These are phyloP conservation scores for Pluvianellus socialis DNA, from an alignment of 2,113 vertebrate genomes.

Conservation along the genomic window DNA sequence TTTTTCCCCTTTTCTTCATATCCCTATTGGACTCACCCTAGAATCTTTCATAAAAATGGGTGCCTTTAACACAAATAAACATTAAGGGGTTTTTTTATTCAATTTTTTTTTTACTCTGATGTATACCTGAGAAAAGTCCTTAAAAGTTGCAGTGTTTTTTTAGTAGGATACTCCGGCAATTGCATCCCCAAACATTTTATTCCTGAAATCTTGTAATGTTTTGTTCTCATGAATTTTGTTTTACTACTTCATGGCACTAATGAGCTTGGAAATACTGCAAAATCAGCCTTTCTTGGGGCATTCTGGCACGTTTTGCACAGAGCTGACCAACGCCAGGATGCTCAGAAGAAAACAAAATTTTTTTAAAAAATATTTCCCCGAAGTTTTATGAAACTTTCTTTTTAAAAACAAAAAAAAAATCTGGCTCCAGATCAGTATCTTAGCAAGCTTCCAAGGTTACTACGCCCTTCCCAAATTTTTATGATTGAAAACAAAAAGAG, in stretches of 20 bases:
- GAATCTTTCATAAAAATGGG: background rate
- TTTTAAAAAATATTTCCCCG: background rate
- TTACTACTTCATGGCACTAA: background rate
- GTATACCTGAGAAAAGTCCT: background rate
- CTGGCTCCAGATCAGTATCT: background rate
- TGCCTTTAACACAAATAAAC: background rate
- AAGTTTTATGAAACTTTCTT: background rate
- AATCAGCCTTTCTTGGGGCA: background rate
- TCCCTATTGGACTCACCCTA: background rate
- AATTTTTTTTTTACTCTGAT: background rate
- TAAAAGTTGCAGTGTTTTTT: background rate
- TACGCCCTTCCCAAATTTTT: background rate
- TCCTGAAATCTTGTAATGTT: background rate
- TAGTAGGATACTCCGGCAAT: background rate
- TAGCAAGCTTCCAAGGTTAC: background rate
- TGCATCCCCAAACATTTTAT: background rate
- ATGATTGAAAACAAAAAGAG: background rate
- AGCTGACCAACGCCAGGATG: background rate
- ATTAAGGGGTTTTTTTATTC: background rate
- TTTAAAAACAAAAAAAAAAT: background rate
- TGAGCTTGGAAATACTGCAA: background rate
- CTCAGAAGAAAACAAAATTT: background rate
- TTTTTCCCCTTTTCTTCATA: background rate
- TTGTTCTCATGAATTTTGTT: background rate
- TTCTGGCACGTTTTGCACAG: background rate